Percentiles rank a stretch among this genome's conserved stretches.
These are phyloP conservation scores for Pandemis heparana DNA, from an alignment of 2,888 invertebrate species.

Conservation along the genomic window DNA sequence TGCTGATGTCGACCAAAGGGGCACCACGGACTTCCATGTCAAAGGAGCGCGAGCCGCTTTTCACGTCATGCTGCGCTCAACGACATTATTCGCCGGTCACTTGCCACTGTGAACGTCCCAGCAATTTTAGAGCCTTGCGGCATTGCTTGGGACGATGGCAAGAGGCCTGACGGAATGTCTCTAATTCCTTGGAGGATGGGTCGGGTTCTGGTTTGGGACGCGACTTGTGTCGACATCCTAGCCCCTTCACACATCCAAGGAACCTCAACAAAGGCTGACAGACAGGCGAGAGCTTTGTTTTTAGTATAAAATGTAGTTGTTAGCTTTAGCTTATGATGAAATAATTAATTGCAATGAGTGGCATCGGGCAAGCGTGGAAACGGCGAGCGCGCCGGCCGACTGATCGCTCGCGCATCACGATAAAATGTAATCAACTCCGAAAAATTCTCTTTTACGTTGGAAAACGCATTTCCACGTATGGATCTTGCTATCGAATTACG, in stretches of 20 bases:
- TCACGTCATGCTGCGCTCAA: slow-evolving; percentile 5
- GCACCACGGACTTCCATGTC: no score
- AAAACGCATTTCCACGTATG: neutral
- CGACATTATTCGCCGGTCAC: slow-evolving; percentile 17
- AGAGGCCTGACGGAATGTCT: slow-evolving; percentile 32
- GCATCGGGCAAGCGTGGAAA: neutral
- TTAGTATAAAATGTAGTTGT: no score
- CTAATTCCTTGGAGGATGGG: slow-evolving; percentile 24
- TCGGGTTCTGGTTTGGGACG: slow-evolving; percentile 28
- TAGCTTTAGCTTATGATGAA: no score
- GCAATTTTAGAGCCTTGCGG: slow-evolving; percentile 20
- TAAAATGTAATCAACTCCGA: slow-evolving; percentile 2
- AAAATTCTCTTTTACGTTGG: neutral
- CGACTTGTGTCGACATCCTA: slow-evolving; percentile 27
- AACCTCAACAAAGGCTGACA: neutral
- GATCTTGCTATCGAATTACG: neutral
- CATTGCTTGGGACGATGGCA: no score
- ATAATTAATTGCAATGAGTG: neutral
- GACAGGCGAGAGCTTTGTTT: no score
- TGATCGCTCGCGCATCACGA: neutral
- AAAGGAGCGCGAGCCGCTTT: neutral
- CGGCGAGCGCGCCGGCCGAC: neutral
- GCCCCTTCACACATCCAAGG: slow-evolving; percentile 4
- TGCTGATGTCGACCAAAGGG: no score
- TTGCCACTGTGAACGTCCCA: slow-evolving; percentile 1